Conservation (phyloP, 2,888 invertebrate species). For the Dascillus cervinus region DNA sequence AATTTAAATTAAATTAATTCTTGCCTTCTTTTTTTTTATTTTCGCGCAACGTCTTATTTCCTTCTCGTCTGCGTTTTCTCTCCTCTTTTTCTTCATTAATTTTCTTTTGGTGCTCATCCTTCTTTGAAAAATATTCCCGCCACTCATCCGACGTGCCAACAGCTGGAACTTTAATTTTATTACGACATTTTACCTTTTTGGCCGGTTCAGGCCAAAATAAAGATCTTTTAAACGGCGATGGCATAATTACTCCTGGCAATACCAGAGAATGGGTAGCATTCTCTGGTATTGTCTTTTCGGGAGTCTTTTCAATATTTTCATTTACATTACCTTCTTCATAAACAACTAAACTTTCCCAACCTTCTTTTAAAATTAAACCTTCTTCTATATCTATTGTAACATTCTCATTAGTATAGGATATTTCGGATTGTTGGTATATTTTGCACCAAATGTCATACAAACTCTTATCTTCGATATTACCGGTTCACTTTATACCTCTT, state of each 20-base stretch:
- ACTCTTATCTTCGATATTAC: conserved; percentile 11
- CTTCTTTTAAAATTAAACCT: too few relatives aligned
- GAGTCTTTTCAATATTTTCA: too few relatives aligned
- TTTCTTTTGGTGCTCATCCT: conserved; percentile 19
- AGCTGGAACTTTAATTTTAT: conserved; percentile 18
- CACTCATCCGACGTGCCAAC: conserved; percentile 16
- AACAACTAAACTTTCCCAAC: too few relatives aligned
- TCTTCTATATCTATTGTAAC: conserved; percentile 8
- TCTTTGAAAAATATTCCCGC: conserved; percentile 18
- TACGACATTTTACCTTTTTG: conserved; percentile 11
- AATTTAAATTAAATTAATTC: too few relatives aligned
- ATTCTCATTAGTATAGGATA: conserved; percentile 6
- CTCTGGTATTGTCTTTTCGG: too few relatives aligned
- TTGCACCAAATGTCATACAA: conserved; percentile 17
- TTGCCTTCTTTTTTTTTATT: too few relatives aligned
- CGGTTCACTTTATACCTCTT: conserved; percentile 9
- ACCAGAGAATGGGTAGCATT: too few relatives aligned
- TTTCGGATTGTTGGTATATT: conserved; percentile 6
- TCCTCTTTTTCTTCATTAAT: conserved; percentile 12
- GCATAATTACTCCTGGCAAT: too few relatives aligned
- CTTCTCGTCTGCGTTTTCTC: conserved; percentile 12
- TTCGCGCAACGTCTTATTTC: conserved; percentile 7
- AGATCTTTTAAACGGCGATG: too few relatives aligned
- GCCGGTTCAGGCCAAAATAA: too few relatives aligned
- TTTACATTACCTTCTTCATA: too few relatives aligned